phyloP scores from a whole-genome alignment of 2,797 vertebrate species.

The Oreonectes daqikongensis region DNA sequence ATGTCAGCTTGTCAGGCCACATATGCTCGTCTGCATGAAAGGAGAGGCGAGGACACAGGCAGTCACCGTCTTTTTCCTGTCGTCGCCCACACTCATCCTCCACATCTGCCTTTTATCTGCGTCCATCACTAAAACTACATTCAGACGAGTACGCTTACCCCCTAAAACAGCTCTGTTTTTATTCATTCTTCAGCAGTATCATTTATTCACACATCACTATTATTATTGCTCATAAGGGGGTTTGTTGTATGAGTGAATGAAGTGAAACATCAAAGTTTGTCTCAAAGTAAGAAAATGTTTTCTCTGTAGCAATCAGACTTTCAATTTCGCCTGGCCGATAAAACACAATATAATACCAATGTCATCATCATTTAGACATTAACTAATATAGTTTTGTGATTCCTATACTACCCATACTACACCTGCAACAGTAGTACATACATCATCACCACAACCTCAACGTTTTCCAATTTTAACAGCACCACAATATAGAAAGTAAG shows the following conservation, averaged over 20 bases:
- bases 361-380: no score
- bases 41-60: slow-evolving; percentile 68
- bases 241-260: not conserved
- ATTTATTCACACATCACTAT: no score
- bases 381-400: no score
- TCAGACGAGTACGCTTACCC: no score
- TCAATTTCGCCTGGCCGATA: no score
- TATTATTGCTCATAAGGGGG: no score
- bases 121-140: slow-evolving; percentile 16
- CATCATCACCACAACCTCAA: no score
- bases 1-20: slow-evolving; percentile 84
- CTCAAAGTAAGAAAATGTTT: no score
- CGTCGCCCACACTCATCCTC: slow-evolving; percentile 66
- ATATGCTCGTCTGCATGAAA: slow-evolving; percentile 77
- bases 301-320: no score
- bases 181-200: no score
- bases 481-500: not conserved
- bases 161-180: not conserved
- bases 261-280: not conserved
- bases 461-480: not conserved
- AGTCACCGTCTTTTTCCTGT: slow-evolving; percentile 79
- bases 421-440: no score
- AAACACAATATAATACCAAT: no score
- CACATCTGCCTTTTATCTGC: not conserved
- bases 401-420: not conserved